Evolutionary conservation across 2,797 vertebrate species (phyloP).

Genomic region (Semotilus atromaculatus): DNA sequence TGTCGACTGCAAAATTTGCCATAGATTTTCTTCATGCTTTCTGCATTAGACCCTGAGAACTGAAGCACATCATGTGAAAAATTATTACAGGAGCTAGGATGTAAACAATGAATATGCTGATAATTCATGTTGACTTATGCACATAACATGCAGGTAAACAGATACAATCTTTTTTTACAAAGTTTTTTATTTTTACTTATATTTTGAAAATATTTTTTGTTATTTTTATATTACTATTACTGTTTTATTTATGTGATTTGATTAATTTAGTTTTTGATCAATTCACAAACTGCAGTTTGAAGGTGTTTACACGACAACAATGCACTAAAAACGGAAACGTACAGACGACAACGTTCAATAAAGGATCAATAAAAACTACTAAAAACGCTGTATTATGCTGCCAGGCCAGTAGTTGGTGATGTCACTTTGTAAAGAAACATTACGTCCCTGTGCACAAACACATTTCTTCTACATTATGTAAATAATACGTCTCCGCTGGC

Average conservation of each 20-base stretch:
- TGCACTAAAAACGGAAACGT: background rate
- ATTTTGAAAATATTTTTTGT: background rate
- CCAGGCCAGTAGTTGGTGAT: too few relatives aligned
- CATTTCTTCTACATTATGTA: background rate
- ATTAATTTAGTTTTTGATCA: background rate
- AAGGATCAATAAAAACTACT: too few relatives aligned
- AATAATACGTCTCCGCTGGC: background rate
- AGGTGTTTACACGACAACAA: background rate
- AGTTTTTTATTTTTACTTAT: background rate
- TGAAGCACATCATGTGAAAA: constrained; percentile 62
- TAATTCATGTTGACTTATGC: background rate
- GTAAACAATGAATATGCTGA: background rate
- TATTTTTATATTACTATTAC: too few relatives aligned
- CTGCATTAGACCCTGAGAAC: constrained; percentile 91
- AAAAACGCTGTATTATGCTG: too few relatives aligned
- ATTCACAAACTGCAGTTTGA: background rate
- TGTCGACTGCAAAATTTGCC: constrained; percentile 96
- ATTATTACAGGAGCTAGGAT: background rate
- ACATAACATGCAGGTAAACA: background rate
- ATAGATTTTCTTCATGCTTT: constrained; percentile 90
- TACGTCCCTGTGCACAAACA: background rate
- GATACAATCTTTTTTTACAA: background rate
- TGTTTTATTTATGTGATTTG: background rate
- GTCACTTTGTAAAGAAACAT: background rate
- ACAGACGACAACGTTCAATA: background rate